These are phyloP conservation scores for Timema cristinae DNA, from an alignment of 2,888 invertebrate genomes.

Conservation along the genomic window DNA sequence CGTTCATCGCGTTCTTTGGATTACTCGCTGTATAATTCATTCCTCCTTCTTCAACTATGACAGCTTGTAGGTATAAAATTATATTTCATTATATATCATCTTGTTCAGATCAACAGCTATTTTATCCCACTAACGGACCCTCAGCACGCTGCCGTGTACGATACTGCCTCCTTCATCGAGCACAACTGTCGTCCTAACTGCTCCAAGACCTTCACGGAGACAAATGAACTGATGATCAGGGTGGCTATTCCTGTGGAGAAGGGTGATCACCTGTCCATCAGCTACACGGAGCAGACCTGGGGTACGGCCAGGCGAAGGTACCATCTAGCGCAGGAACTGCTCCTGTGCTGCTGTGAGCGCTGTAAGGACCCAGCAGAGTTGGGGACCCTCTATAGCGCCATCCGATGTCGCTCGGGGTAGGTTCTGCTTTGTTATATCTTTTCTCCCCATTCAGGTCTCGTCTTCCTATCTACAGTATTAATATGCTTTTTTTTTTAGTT, in stretches of 20 bases:
- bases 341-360: slow-evolving; percentile 70
- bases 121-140: slow-evolving; percentile 73
- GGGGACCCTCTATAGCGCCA: slow-evolving; percentile 70
- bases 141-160: slow-evolving; percentile 67
- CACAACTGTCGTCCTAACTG: slow-evolving; percentile 78
- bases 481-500: no score
- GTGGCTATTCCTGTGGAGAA: slow-evolving; percentile 54
- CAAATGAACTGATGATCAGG: slow-evolving; percentile 44
- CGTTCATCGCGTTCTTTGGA: no score
- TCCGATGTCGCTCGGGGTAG: slow-evolving; percentile 55
- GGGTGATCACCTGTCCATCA: slow-evolving; percentile 72
- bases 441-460: no score
- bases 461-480: no score
- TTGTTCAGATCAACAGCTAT: slow-evolving; percentile 65
- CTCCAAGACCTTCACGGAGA: slow-evolving; percentile 66
- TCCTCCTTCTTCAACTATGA: no score
- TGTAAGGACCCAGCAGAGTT: slow-evolving; percentile 78
- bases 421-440: no score
- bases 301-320: slow-evolving; percentile 75
- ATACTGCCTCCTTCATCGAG: slow-evolving; percentile 69
- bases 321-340: slow-evolving; percentile 50
- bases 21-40: no score
- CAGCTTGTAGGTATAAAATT: no score
- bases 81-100: no score
- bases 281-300: slow-evolving; percentile 86